A percentile compares a stretch with the other conserved stretches of the same genome.
These are phyloP conservation scores for Pterocles orientalis DNA, from an alignment of 2,113 vertebrate species.

Conservation along the genomic window DNA sequence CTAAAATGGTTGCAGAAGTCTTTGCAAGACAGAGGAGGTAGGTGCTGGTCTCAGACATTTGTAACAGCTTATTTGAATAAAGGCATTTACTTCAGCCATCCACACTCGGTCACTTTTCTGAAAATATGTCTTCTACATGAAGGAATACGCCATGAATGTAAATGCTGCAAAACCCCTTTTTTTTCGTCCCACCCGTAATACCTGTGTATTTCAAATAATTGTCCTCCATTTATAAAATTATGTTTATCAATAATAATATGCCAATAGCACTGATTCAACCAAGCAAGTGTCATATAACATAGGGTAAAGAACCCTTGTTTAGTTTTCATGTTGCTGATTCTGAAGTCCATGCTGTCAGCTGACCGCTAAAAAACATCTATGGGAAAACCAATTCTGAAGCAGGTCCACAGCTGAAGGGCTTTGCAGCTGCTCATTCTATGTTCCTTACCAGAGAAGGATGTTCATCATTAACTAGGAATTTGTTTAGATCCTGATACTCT, in stretches of 20 bases:
- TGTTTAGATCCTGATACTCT: neutral
- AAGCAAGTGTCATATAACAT: neutral
- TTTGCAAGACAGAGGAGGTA: rapidly evolving
- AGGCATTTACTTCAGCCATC: neutral
- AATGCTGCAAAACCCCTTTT: neutral
- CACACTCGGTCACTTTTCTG: neutral
- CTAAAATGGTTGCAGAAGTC: neutral
- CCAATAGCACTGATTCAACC: neutral
- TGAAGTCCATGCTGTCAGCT: neutral
- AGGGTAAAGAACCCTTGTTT: neutral
- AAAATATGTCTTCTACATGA: neutral
- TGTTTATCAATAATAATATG: neutral
- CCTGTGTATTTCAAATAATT: neutral
- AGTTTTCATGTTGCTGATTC: neutral
- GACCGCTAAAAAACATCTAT: neutral
- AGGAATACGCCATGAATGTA: neutral
- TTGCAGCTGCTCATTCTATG: neutral
- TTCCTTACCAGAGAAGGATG: neutral
- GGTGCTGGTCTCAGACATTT: neutral
- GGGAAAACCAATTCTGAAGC: neutral
- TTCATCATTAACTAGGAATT: neutral
- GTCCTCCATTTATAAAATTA: neutral
- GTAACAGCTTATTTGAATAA: neutral
- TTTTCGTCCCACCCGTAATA: neutral
- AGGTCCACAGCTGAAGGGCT: neutral